Conservation (phyloP, 2,113 vertebrate genomes). For the Gracilinanus agilis region DNA sequence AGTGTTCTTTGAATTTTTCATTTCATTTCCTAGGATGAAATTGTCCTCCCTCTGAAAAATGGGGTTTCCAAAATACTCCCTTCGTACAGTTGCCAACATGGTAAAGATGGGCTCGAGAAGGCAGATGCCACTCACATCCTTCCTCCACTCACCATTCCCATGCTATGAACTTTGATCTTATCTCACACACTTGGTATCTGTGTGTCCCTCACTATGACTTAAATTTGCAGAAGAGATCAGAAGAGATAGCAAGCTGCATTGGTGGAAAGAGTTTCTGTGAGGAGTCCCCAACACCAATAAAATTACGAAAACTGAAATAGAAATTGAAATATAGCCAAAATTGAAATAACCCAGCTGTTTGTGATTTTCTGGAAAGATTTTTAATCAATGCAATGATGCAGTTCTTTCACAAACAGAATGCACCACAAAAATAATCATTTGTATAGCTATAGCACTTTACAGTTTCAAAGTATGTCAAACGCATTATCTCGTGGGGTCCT, state of each 20-base stretch:
- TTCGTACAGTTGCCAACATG: background rate
- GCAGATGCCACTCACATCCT: background rate
- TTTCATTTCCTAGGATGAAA: background rate
- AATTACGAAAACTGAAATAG: background rate
- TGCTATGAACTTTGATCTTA: background rate
- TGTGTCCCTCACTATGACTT: background rate
- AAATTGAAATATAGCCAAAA: background rate
- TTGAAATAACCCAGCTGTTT: background rate
- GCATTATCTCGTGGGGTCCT: background rate
- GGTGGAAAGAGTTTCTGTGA: background rate
- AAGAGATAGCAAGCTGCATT: background rate
- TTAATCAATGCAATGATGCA: background rate
- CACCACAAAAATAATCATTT: background rate
- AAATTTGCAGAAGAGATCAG: background rate
- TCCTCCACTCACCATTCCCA: background rate
- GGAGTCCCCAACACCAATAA: background rate
- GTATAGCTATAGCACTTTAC: background rate
- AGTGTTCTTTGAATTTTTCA: background rate
- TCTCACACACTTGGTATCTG: background rate
- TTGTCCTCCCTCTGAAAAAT: background rate
- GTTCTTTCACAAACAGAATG: background rate
- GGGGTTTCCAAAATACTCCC: background rate
- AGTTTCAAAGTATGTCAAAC: background rate
- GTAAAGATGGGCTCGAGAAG: background rate
- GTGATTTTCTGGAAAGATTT: background rate